These are phyloP conservation scores for Trachops cirrhosus DNA, from an alignment of 2,797 vertebrate genomes.

Conservation along the genomic window DNA sequence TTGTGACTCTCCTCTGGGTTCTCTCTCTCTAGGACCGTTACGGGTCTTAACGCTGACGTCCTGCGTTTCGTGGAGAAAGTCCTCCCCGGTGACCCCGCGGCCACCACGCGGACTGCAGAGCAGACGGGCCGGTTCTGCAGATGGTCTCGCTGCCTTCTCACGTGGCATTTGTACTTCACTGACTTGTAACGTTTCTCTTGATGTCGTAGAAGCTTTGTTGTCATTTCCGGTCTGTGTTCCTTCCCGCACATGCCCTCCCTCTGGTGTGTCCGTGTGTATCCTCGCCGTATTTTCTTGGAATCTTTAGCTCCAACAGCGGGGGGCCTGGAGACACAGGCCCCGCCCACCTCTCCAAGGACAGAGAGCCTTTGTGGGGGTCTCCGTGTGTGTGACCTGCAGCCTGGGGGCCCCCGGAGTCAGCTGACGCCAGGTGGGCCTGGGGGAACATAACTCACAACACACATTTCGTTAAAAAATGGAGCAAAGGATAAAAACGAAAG, in stretches of 20 bases:
- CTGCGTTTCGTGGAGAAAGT: neutral
- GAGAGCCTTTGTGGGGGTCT: neutral
- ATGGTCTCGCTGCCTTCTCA: neutral
- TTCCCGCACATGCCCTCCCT: neutral
- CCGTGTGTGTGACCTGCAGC: accelerated
- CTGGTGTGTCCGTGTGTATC: accelerated
- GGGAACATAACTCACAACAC: neutral
- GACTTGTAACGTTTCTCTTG: slow-evolving; percentile 1
- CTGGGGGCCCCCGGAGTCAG: neutral
- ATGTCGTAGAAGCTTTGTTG: slow-evolving; percentile 45
- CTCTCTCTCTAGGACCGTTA: slow-evolving; percentile 83
- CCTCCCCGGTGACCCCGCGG: neutral
- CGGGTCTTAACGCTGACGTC: slow-evolving; percentile 73
- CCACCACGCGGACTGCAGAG: slow-evolving; percentile 29
- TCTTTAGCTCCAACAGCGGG: neutral
- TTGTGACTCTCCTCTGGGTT: accelerated
- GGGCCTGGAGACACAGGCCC: neutral
- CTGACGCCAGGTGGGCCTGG: neutral
- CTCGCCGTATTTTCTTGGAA: neutral
- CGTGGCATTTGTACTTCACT: neutral
- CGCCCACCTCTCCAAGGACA: accelerated
- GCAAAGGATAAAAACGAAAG: neutral
- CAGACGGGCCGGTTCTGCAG: slow-evolving; percentile 31
- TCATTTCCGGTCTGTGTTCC: neutral
- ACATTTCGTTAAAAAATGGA: neutral